Evolutionary conservation across 1,140 invertebrate genomes (phyloP), one percentile per base, ranked within the genome.

Genomic region (Daktulosphaira vitifoliae): DNA sequence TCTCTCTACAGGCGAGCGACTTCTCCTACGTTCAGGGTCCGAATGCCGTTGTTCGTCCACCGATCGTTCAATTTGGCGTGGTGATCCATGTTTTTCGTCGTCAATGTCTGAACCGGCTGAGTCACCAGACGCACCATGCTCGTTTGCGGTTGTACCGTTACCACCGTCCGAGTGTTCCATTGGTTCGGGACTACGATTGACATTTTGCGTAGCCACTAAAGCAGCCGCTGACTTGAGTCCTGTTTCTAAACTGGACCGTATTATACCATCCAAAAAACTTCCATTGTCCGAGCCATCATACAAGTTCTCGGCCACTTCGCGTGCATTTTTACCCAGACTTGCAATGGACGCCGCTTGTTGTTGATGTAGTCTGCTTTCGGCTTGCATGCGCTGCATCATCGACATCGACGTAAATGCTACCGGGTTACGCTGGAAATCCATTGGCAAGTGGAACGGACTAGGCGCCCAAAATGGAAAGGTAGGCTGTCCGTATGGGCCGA

Each of bases 231-330:
- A 48, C 38, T 66, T 68, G 0, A 81, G 80, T 18, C 77, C 80
- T 56, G 81, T 81, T 71, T 87, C 86, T 22, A 88, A 76, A 70
- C 83, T 87, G 68, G 86, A 87, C 67, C 88, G 79, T 70, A 90
- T 90, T 65, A 90, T 85, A 53, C 85, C 87, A 70, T 89, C 88
- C 52, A 89, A 75, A 71, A 89, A 87, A 67, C 81, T 84, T 2
- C 85, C 86, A 73, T 88, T 88, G 5, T 79, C 79, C n/a, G 79
- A 74, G 3, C 78, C 78, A 44, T 84, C 81, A 68, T 84, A 80
- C 18, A 85, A 71, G 16, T 76, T 79, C 69, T 84, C 82, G 1
- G 81, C 78, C 62, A 83, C 80, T 69, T 84, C 79, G 67, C 81
- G 72, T 0, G 81, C 76, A 51, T 78, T 77, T 72, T 83, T 86